phyloP scores from a whole-genome alignment of 2,888 invertebrate species.

The Cephus pygmeus region DNA sequence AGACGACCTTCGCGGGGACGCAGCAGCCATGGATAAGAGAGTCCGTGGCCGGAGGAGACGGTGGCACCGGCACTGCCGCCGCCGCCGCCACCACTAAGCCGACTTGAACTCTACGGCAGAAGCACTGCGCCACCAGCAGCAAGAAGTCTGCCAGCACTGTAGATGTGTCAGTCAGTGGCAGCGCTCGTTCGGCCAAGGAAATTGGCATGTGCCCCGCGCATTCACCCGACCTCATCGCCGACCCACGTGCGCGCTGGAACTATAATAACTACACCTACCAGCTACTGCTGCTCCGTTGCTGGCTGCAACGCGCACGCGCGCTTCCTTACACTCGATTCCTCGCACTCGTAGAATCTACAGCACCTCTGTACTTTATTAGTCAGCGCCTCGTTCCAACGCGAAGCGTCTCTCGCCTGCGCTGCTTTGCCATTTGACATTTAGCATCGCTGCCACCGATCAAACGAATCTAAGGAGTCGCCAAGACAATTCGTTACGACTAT shows the following conservation, averaged over 20 bases:
- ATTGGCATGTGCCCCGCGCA: neutral
- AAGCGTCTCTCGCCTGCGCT: neutral
- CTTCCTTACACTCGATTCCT: neutral
- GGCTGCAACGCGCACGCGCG: no score
- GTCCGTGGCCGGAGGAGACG: neutral
- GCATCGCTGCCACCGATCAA: neutral
- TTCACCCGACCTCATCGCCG: neutral
- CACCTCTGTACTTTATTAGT: neutral
- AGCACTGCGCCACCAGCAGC: neutral
- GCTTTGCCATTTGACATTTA: neutral
- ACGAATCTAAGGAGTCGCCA: neutral
- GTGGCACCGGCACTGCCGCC: no score
- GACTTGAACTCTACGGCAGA: neutral
- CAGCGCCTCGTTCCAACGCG: neutral
- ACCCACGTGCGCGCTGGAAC: neutral
- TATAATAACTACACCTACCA: neutral
- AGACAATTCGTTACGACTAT: neutral
- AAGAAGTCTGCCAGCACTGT: neutral
- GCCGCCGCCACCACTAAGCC: no score
- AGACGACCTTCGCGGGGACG: slow-evolving; percentile 58
- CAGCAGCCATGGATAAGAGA: slow-evolving; percentile 14
- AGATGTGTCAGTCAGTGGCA: neutral
- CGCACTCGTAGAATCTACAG: neutral
- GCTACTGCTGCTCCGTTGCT: no score
- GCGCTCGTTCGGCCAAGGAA: no score